phyloP scores from a whole-genome alignment of 2,888 invertebrate genomes.

The Aricia artaxerxes region DNA sequence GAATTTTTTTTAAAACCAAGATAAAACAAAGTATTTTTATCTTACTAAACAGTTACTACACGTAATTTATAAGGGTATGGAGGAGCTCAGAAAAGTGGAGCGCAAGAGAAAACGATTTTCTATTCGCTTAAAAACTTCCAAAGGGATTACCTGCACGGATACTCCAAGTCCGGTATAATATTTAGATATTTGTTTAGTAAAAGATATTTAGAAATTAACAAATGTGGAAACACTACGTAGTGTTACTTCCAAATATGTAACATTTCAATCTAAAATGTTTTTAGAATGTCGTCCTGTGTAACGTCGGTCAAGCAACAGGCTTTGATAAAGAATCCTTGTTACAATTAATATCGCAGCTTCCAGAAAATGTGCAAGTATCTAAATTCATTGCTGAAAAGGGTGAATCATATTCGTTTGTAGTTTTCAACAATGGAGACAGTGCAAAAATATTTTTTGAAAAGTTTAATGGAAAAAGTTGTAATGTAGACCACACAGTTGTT shows the following conservation, averaged over 20 bases:
- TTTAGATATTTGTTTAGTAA: slow-evolving; percentile 14
- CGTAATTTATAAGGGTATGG: slow-evolving; percentile 46
- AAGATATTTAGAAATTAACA: not conserved
- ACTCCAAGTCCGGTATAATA: slow-evolving; percentile 55
- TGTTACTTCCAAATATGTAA: not conserved
- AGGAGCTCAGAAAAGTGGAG: slow-evolving; percentile 57
- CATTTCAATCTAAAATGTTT: slow-evolving; percentile 41
- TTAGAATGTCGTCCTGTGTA: slow-evolving; percentile 89
- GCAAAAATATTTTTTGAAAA: slow-evolving; percentile 79
- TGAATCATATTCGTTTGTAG: slow-evolving; percentile 90
- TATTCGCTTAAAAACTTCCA: slow-evolving; percentile 60
- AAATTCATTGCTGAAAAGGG: slow-evolving; percentile 86
- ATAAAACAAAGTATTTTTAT: no score
- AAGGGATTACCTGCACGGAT: slow-evolving; percentile 57
- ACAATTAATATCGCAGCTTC: slow-evolving; percentile 77
- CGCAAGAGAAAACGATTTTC: slow-evolving; percentile 65
- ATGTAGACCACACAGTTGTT: slow-evolving; percentile 79
- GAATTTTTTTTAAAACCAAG: not conserved
- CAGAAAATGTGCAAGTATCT: slow-evolving; percentile 75
- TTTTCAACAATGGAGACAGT: slow-evolving; percentile 74
- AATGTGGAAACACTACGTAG: no score
- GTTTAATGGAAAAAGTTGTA: slow-evolving; percentile 79
- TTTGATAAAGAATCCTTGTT: slow-evolving; percentile 83
- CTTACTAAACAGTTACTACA: no score
- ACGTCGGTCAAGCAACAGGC: slow-evolving; percentile 92